Conservation (phyloP, 2,888 invertebrate genomes). For the Drosophila sordidapex region DNA sequence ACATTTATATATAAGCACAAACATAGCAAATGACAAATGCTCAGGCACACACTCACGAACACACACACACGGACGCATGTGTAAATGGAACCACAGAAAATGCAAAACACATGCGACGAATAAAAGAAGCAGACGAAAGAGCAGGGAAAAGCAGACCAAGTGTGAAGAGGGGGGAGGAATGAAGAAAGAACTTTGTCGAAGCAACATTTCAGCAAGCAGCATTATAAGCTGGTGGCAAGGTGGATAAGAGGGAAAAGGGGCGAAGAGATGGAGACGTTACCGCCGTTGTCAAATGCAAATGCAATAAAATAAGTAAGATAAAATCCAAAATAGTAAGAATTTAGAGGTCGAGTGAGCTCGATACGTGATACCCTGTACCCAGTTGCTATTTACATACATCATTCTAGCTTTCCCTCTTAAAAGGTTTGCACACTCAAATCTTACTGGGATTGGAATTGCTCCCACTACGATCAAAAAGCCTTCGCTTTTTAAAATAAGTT, state of each 20-base stretch:
- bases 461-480: no score
- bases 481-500: no score
- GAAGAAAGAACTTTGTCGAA: slow-evolving; percentile 45
- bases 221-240: slow-evolving; percentile 3
- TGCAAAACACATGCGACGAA: slow-evolving; percentile 70
- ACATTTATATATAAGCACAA: slow-evolving; percentile 12
- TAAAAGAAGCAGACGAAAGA: slow-evolving; percentile 10
- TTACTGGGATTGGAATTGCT: not conserved
- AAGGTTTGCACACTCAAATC: not conserved
- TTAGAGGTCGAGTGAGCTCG: not conserved
- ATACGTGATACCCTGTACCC: not conserved
- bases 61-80: slow-evolving; percentile 21
- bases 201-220: slow-evolving; percentile 35
- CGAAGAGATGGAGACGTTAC: slow-evolving; percentile 24
- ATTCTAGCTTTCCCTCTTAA: not conserved
- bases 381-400: not conserved
- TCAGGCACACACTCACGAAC: slow-evolving; percentile 13
- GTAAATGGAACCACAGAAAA: slow-evolving; percentile 46
- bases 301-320: slow-evolving; percentile 57
- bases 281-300: slow-evolving; percentile 53
- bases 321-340: not conserved
- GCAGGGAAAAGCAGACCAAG: no score
- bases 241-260: not conserved
- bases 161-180: not conserved
- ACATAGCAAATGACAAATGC: slow-evolving; percentile 53